phyloP scores from a whole-genome alignment of 2,797 vertebrate genomes.

The Sylvilagus floridanus region DNA sequence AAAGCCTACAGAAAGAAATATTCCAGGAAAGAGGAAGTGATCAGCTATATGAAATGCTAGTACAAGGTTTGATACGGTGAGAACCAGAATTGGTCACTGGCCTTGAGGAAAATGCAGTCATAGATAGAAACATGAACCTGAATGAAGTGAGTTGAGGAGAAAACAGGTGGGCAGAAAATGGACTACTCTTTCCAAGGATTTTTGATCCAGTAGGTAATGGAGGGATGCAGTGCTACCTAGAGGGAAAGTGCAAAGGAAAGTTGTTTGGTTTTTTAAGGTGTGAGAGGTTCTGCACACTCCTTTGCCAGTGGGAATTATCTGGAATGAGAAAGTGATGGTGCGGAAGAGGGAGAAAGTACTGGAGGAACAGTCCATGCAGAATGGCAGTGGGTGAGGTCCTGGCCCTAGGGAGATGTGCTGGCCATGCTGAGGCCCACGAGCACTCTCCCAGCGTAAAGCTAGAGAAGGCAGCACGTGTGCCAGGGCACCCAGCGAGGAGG shows the following conservation, averaged over 20 bases:
- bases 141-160: background rate
- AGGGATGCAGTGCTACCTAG: background rate
- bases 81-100: background rate
- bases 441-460: background rate
- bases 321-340: background rate
- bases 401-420: background rate
- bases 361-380: background rate
- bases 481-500: background rate
- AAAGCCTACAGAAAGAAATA: background rate
- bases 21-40: background rate
- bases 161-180: background rate
- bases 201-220: background rate
- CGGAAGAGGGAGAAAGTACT: background rate
- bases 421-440: background rate
- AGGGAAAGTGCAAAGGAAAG: background rate
- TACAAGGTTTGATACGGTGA: background rate
- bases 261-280: slow-evolving; percentile 22
- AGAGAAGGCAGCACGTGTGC: background rate
- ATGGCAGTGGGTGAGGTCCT: background rate
- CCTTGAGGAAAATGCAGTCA: background rate
- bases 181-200: background rate
- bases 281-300: background rate
- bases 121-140: background rate
- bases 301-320: background rate
- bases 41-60: background rate